Evolutionary conservation across 2,113 vertebrate species (phyloP).

Genomic region (Boleophthalmus pectinirostris): DNA sequence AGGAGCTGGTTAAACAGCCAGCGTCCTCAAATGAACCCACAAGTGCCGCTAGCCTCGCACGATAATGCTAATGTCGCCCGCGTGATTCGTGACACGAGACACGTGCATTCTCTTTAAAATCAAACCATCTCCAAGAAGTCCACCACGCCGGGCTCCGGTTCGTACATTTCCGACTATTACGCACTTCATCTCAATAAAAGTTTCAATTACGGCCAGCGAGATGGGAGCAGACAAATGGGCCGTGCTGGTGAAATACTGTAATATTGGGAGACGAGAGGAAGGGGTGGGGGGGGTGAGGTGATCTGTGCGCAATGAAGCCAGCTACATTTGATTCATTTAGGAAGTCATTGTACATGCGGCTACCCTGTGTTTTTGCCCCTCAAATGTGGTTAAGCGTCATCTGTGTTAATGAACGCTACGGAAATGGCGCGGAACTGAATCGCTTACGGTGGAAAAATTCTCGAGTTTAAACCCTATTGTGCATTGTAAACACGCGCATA

Average conservation of each 20-base stretch:
- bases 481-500: slow-evolving; percentile 16
- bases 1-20: slow-evolving; percentile 29
- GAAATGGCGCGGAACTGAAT: slow-evolving; percentile 54
- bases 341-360: slow-evolving; percentile 10
- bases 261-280: slow-evolving; percentile 16
- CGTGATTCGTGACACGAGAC: slow-evolving; percentile 46
- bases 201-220: slow-evolving; percentile 65
- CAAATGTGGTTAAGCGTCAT: slow-evolving; percentile 35
- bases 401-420: slow-evolving; percentile 32
- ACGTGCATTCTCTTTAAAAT: slow-evolving; percentile 59
- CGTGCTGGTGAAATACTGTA: slow-evolving; percentile 55
- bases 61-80: slow-evolving; percentile 40
- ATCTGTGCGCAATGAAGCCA: slow-evolving; percentile 33
- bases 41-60: slow-evolving; percentile 15
- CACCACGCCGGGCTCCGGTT: slow-evolving; percentile 38
- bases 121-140: slow-evolving; percentile 28
- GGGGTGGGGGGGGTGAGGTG: slow-evolving; percentile 18
- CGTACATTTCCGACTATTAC: slow-evolving; percentile 68
- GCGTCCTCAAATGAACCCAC: slow-evolving; percentile 31
- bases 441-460: slow-evolving; percentile 31
- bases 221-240: slow-evolving; percentile 66
- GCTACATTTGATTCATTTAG: slow-evolving; percentile 39
- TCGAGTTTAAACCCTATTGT: slow-evolving; percentile 42
- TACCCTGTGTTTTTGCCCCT: neutral
- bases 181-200: slow-evolving; percentile 69